Conservation (phyloP, 92 coral and sea anemone species). For the Meandrina meandrites region DNA sequence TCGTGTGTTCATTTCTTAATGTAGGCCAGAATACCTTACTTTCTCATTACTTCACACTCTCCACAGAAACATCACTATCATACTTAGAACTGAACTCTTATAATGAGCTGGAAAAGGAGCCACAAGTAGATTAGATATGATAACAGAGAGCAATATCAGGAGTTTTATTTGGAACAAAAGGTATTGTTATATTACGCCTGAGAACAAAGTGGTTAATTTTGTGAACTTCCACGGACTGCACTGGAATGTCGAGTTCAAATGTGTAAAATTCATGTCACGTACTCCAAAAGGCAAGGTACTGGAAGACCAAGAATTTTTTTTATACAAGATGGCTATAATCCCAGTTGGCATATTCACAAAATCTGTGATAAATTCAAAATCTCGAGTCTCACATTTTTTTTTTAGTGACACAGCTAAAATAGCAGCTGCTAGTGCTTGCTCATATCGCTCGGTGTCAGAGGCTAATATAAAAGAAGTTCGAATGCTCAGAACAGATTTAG, state of each 20-base stretch:
- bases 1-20: background rate
- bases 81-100: background rate
- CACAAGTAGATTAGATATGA: background rate
- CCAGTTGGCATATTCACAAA: background rate
- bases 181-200: slow-evolving; percentile 26
- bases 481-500: background rate
- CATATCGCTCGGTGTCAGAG: background rate
- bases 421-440: slow-evolving; percentile 12
- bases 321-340: background rate
- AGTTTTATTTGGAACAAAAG: slow-evolving; percentile 23
- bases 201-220: slow-evolving; percentile 32
- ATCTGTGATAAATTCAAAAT: background rate
- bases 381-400: background rate
- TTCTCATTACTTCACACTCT: background rate
- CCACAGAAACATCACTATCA: background rate
- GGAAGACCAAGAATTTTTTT: background rate
- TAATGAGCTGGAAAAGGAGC: background rate
- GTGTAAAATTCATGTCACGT: slow-evolving; percentile 23
- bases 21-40: background rate
- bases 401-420: slow-evolving; percentile 10
- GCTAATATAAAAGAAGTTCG: background rate
- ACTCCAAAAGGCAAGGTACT: background rate
- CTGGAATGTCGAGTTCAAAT: slow-evolving; percentile 3
- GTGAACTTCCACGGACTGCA: background rate
- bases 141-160: slow-evolving; percentile 18